phyloP scores from a whole-genome alignment of 35 echinoderm and acorn worm genomes.

The Lytechinus pictus region DNA sequence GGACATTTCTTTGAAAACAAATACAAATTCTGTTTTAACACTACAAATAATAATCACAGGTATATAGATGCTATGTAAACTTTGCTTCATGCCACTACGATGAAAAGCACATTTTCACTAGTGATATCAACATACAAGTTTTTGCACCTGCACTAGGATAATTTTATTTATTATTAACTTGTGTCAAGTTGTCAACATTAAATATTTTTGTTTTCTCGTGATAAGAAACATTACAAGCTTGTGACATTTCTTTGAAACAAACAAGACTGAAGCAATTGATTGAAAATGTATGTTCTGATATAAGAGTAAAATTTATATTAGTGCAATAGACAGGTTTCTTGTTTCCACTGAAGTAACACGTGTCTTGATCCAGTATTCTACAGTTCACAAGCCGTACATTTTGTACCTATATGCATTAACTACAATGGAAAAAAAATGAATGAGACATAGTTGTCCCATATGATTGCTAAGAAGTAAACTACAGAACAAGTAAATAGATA shows the following conservation, averaged over 20 bases:
- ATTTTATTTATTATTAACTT: neutral
- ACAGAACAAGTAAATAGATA: neutral
- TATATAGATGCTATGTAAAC: neutral
- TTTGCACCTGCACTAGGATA: neutral
- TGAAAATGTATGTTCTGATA: neutral
- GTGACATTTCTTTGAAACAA: neutral
- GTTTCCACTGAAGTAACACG: neutral
- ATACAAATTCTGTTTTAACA: neutral
- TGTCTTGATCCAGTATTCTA: neutral
- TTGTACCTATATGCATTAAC: neutral
- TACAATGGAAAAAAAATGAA: neutral
- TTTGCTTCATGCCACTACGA: neutral
- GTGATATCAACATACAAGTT: neutral
- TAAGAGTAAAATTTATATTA: neutral
- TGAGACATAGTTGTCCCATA: neutral
- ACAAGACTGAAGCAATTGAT: neutral
- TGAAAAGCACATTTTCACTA: neutral
- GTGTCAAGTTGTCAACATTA: neutral
- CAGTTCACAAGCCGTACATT: neutral
- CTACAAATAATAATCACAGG: neutral
- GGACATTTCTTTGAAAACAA: neutral
- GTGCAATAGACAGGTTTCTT: neutral
- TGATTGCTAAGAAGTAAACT: neutral
- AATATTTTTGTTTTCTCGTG: neutral
- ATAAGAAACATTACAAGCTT: neutral